phyloP scores from a whole-genome alignment of 1,140 invertebrate genomes.

The Dendrolimus punctatus region DNA sequence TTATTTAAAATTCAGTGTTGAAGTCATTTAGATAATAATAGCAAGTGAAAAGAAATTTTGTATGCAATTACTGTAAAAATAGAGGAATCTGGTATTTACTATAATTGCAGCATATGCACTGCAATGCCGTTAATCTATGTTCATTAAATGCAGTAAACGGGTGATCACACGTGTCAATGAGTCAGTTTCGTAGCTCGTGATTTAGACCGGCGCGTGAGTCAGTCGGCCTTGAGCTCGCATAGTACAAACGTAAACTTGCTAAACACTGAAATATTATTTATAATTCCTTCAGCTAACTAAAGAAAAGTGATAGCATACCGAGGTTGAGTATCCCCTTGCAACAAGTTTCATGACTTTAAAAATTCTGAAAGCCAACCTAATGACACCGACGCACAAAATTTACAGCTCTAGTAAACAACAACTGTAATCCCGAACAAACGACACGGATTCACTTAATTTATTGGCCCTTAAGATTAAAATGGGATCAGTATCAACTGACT shows the following conservation, averaged over 20 bases:
- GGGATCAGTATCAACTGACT: no score
- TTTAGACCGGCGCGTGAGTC: conserved; percentile 43
- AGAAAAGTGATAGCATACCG: conserved; percentile 25
- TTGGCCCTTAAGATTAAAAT: no score
- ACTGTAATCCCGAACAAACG: no score
- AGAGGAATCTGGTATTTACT: no score
- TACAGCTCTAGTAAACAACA: no score
- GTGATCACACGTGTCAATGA: conserved; percentile 20
- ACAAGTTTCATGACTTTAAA: conserved; percentile 1
- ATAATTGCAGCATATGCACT: no score
- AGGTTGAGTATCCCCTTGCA: conserved; percentile 21
- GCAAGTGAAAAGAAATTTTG: no score
- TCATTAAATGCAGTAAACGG: conserved; percentile 2
- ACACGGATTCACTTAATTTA: no score
- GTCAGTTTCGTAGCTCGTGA: conserved; percentile 28
- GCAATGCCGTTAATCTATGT: background rate
- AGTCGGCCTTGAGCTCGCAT: conserved; percentile 49
- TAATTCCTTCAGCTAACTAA: conserved; percentile 32
- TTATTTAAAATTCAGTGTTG: no score
- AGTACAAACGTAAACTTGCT: conserved; percentile 31
- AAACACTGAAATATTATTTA: conserved; percentile 57
- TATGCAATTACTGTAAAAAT: no score
- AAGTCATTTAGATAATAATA: no score
- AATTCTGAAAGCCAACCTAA: background rate
- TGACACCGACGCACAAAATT: no score